Percentiles rank a stretch among this genome's conserved stretches.
Evolutionary conservation across 1,140 invertebrate genomes (phyloP).

Genomic region (Camponotus vicinus): DNA sequence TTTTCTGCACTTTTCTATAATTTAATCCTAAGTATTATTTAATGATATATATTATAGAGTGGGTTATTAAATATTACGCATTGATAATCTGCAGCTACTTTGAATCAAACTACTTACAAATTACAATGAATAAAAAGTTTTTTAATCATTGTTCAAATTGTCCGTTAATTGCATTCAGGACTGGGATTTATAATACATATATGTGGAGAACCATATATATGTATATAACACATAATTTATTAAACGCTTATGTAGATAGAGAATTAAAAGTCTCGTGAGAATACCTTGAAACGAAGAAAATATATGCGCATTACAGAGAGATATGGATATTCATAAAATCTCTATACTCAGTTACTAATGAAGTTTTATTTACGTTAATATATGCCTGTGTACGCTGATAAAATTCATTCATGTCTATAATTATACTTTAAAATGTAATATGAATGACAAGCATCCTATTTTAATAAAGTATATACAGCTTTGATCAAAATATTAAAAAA

Average conservation of each 20-base stretch:
- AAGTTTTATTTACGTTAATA: neutral
- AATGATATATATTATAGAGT: neutral
- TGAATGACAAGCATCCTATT: neutral
- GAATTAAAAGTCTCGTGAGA: neutral
- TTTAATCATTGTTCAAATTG: neutral
- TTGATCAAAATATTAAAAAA: constrained; percentile 1
- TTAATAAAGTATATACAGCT: neutral
- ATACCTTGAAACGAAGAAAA: neutral
- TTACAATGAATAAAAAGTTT: neutral
- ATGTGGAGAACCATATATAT: neutral
- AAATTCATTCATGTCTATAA: neutral
- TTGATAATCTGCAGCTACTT: neutral
- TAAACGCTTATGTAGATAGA: neutral
- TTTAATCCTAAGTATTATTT: neutral
- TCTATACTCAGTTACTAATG: neutral
- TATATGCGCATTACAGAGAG: neutral
- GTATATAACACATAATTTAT: neutral
- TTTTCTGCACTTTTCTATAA: neutral
- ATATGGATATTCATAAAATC: neutral
- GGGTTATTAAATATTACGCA: neutral
- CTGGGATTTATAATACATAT: neutral
- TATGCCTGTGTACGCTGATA: neutral
- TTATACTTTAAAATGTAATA: constrained; percentile 13
- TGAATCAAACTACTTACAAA: neutral
- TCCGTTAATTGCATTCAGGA: neutral